A percentile compares a stretch with the other conserved stretches of the same genome.
Evolutionary conservation across 2,113 vertebrate species (phyloP).

Genomic region (Phrynocephalus versicolor): DNA sequence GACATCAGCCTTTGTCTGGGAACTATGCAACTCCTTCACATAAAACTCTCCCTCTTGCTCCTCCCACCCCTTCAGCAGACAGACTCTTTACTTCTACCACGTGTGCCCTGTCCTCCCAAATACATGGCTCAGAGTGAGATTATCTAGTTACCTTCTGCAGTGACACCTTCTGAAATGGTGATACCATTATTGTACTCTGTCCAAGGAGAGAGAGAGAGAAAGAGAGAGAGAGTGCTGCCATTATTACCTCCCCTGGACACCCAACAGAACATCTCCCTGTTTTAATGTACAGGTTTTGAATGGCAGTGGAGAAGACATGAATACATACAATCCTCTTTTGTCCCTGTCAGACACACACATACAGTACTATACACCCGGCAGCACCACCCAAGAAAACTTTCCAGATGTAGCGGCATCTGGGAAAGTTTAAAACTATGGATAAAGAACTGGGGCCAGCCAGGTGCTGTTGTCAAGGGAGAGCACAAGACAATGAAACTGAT

Average conservation of each 20-base stretch:
- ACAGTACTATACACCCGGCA: neutral
- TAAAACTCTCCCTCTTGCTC: too few relatives aligned
- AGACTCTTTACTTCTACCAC: neutral
- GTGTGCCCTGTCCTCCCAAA: slow-evolving; percentile 1
- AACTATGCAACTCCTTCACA: neutral
- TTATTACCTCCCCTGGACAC: neutral
- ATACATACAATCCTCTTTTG: neutral
- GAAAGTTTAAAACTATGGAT: neutral
- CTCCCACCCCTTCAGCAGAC: neutral
- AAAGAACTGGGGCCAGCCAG: neutral
- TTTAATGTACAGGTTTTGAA: neutral
- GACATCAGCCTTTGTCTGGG: neutral
- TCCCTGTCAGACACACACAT: neutral
- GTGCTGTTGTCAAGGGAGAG: neutral
- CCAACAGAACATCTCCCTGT: neutral
- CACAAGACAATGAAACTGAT: neutral
- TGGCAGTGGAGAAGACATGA: neutral
- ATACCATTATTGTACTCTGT: too few relatives aligned
- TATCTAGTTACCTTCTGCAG: neutral
- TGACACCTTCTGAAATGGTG: neutral
- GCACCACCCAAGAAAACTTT: neutral
- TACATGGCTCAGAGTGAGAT: neutral
- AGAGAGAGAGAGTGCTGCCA: neutral
- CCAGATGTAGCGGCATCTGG: neutral
- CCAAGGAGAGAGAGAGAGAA: neutral